Evolutionary conservation across 2,113 vertebrate species (phyloP).

Genomic region (Misgurnus anguillicaudatus): DNA sequence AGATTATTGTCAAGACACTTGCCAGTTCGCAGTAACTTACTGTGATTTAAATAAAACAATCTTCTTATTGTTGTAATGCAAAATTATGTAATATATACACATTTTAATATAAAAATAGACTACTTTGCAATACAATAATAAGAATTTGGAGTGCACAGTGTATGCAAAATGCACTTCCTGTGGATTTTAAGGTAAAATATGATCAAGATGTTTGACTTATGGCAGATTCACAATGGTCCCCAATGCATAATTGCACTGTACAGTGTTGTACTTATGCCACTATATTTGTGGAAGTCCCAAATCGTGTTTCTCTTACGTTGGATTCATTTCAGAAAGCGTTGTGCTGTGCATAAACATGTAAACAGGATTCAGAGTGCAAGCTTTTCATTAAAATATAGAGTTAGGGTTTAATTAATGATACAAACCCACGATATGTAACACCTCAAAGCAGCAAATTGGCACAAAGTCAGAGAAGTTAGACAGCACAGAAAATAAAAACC

Average conservation of each 20-base stretch:
- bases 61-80: too few species aligned
- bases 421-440: constrained; percentile 83
- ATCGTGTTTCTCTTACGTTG: neutral
- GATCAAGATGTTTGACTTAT: too few species aligned
- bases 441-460: constrained; percentile 83
- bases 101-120: too few species aligned
- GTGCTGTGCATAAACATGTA: constrained; percentile 8
- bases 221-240: neutral
- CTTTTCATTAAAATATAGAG: constrained; percentile 77
- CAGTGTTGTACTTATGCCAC: neutral
- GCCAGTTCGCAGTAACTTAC: too few species aligned
- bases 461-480: constrained; percentile 81
- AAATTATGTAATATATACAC: too few species aligned
- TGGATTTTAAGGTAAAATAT: too few species aligned
- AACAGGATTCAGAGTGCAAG: constrained; percentile 55
- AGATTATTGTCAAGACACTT: too few species aligned
- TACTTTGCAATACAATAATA: too few species aligned
- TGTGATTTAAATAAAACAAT: too few species aligned
- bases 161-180: too few species aligned
- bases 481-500: constrained; percentile 81
- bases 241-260: neutral
- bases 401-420: constrained; percentile 83
- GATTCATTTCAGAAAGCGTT: neutral
- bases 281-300: neutral
- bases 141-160: too few species aligned